These are phyloP conservation scores for Aleiodes leptofemur DNA, from an alignment of 2,888 invertebrate genomes.

Conservation along the genomic window DNA sequence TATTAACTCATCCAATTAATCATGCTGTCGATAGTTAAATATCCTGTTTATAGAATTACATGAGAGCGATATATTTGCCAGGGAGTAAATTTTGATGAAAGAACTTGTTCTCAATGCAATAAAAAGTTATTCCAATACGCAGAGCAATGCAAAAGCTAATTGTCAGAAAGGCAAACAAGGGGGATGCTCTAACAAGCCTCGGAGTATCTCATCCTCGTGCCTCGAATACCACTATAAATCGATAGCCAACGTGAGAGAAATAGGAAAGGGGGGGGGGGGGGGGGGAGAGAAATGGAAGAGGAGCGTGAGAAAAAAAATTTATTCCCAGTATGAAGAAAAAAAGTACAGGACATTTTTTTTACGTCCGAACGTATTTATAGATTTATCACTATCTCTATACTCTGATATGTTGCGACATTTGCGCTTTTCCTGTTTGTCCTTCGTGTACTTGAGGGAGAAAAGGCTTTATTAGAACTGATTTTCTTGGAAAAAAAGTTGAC, in stretches of 20 bases:
- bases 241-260: constrained; percentile 5
- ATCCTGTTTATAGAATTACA: no score
- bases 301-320: constrained; percentile 3
- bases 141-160: constrained; percentile 21
- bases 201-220: constrained; percentile 1
- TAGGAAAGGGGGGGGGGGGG: no score
- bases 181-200: constrained; percentile 3
- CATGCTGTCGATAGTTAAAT: no score
- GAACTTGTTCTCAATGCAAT: background rate
- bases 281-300: no score
- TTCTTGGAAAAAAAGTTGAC: background rate
- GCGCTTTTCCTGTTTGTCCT: background rate
- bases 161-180: constrained; percentile 20
- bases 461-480: background rate
- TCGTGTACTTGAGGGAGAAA: background rate
- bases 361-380: constrained; percentile 9
- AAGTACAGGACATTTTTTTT: constrained; percentile 1
- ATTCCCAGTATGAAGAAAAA: constrained; percentile 16
- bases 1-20: no score
- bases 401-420: background rate
- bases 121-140: constrained; percentile 15
- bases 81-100: background rate
- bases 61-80: background rate
- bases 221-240: constrained; percentile 13
- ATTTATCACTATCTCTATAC: background rate